These are phyloP conservation scores for Chrysaora quinquecirrha DNA, from an alignment of 30 jellyfish, hydroid and myxozoan species.

Conservation along the genomic window DNA sequence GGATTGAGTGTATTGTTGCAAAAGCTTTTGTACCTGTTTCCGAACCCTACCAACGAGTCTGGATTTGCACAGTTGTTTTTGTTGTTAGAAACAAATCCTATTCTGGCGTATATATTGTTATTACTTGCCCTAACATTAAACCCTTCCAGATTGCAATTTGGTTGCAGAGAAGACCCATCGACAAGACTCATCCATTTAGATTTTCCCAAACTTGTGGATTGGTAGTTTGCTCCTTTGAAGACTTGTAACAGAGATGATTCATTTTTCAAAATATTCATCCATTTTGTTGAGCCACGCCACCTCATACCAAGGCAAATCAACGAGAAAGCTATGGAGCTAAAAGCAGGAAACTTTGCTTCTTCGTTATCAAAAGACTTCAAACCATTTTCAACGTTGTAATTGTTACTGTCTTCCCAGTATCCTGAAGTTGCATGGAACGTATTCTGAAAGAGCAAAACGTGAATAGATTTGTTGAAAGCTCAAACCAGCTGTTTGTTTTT, in stretches of 20 bases:
- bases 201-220: constrained; percentile 10
- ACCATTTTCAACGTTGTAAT: constrained; percentile 30
- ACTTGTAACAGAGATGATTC: constrained; percentile 7
- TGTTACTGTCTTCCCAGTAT: background rate
- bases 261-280: constrained; percentile 3
- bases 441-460: background rate
- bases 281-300: background rate
- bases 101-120: constrained; percentile 13
- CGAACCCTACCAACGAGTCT: background rate
- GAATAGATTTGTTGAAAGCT: too few relatives aligned
- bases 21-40: background rate
- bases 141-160: constrained; percentile 36
- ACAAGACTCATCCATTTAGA: constrained; percentile 12
- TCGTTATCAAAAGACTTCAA: background rate
- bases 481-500: too few relatives aligned
- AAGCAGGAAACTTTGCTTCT: constrained; percentile 43
- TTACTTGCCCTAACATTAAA: constrained; percentile 7
- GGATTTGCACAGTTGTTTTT: background rate
- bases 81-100: constrained; percentile 10
- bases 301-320: constrained; percentile 38
- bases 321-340: background rate
- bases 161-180: constrained; percentile 11
- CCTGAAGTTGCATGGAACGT: constrained; percentile 10
- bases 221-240: background rate
- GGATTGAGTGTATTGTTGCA: background rate